Percentiles rank a stretch among this genome's conserved stretches.
phyloP scores from a whole-genome alignment of 2,113 vertebrate species.

The Bombycilla garrulus region DNA sequence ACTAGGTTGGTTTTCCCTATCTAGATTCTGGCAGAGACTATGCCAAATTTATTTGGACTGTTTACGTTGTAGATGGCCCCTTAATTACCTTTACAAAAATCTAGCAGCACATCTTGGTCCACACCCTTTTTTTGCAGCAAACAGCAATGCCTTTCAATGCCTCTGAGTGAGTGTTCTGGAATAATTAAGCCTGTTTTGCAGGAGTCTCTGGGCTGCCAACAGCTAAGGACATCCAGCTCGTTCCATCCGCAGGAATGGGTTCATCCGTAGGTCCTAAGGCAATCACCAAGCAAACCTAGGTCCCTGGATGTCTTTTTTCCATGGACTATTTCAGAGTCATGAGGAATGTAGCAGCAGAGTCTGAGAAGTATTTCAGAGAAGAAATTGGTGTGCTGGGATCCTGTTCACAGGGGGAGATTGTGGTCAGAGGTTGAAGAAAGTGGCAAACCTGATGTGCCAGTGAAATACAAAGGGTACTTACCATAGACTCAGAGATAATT shows the following conservation, averaged over 20 bases:
- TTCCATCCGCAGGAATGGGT: not conserved
- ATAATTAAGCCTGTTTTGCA: not conserved
- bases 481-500: not conserved
- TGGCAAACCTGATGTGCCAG: not conserved
- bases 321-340: not conserved
- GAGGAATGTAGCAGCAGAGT: not conserved
- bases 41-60: not conserved
- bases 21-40: not conserved
- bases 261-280: not conserved
- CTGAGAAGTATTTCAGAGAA: not conserved
- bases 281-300: not conserved
- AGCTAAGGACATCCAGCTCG: not conserved
- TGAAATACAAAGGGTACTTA: not conserved
- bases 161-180: not conserved
- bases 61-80: slow-evolving; percentile 11
- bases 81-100: not conserved
- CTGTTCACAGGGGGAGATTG: not conserved
- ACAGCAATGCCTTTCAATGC: not conserved
- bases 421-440: not conserved
- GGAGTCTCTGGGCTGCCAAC: not conserved
- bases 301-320: not conserved
- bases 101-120: not conserved
- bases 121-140: not conserved
- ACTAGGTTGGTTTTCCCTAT: not conserved
- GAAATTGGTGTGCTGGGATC: not conserved